Evolutionary conservation across 2,888 invertebrate genomes (phyloP), one percentile per base, ranked within the genome.

Genomic region (Tachina grossa): DNA sequence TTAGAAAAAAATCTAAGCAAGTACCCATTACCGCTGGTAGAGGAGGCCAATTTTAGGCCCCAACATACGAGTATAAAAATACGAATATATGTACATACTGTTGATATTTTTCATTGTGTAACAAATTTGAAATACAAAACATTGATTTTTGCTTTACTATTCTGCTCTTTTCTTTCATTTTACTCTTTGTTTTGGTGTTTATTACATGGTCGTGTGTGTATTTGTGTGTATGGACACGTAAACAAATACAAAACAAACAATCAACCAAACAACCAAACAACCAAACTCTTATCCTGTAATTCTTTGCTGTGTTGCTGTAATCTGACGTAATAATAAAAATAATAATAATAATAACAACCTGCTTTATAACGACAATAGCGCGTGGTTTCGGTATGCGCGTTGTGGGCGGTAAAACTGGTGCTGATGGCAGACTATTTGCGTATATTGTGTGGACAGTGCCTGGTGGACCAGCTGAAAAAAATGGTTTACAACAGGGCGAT

Each of bases 311-410:
- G 59, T 16, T 63, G 41, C n/a, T 59, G 39, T 57, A 74, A 77
- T 76, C 69, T 63, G 59, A 22, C 49, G 51, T 31, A 59, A 45
- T 19, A 63, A 45, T 65, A 49, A 63, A 31, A 31, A 31, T 31
- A 31, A 31, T 31, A 31, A 31, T 31, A 31, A 31, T 31, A 31
- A 53, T 19, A 53, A 19, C n/a, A 49, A 49, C 14, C 5, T 49
- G n/a, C 16, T 31, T 31, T 47, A 43, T 41, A n/a, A 55, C 19
- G 10, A 63, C 19, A 69, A 49, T 93, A 96, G 97, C 97, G 87
- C 96, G 97, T 88, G 98, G 98, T 81, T 97, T 98, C 91, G 98
- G 98, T 47, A 97, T 98, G 97, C 95, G 98, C 87, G 97, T 98
- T 41, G 97, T 98, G 63, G 98, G 98, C 19, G 98, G 98, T 43